phyloP scores from a whole-genome alignment of 1,140 invertebrate species.

The Cryptotermes secundus region DNA sequence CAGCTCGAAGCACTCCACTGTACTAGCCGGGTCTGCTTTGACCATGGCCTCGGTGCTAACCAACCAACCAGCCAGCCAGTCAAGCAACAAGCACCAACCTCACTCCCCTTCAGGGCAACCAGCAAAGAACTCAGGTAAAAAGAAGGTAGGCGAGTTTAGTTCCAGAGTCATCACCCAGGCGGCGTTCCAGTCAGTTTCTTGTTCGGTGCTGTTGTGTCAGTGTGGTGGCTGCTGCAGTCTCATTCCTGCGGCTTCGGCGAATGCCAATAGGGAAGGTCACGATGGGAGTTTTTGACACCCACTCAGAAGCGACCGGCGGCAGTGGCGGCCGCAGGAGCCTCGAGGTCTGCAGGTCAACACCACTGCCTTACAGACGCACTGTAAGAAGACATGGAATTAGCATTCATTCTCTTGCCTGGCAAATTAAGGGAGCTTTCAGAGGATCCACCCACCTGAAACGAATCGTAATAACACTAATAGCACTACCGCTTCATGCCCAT shows the following conservation, averaged over 20 bases:
- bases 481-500: neutral
- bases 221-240: slow-evolving; percentile 1
- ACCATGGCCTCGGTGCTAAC: slow-evolving; percentile 4
- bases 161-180: neutral
- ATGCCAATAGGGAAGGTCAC: neutral
- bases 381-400: neutral
- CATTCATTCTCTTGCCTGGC: neutral
- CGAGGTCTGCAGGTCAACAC: neutral
- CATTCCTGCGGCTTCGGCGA: neutral
- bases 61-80: neutral
- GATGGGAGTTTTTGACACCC: neutral
- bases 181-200: neutral
- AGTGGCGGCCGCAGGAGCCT: neutral
- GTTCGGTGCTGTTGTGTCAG: neutral
- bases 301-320: slow-evolving; percentile 8
- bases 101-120: neutral
- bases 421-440: neutral
- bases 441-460: neutral
- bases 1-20: neutral
- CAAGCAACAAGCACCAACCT: neutral
- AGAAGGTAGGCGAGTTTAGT: slow-evolving; percentile 13
- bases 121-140: neutral
- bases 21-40: slow-evolving; percentile 8
- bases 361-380: neutral
- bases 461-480: neutral